Percentiles rank a stretch among this genome's conserved stretches.
These are phyloP conservation scores for Amphiprion ocellaris DNA, from an alignment of 2,113 vertebrate genomes.

Conservation along the genomic window DNA sequence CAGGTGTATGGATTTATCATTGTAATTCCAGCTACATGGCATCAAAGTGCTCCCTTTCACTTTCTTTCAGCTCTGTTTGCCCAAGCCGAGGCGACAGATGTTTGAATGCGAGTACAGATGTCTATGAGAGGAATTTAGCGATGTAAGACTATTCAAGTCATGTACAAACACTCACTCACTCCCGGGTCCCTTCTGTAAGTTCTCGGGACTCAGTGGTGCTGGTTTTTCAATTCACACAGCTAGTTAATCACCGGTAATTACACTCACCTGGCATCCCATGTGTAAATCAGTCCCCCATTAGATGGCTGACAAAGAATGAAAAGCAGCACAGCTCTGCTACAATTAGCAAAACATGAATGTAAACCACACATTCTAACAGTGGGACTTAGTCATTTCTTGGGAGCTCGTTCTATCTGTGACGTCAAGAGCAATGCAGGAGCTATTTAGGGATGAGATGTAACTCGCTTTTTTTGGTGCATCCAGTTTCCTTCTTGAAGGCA, in stretches of 20 bases:
- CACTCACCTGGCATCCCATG: slow-evolving; percentile 62
- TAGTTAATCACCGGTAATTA: slow-evolving; percentile 61
- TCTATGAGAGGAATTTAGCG: slow-evolving; percentile 32
- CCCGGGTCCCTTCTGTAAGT: slow-evolving; percentile 16
- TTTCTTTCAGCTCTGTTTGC: slow-evolving; percentile 17
- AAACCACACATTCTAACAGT: slow-evolving; percentile 26
- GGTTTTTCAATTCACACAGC: slow-evolving; percentile 38
- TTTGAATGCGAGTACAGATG: slow-evolving; percentile 48
- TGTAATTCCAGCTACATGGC: slow-evolving; percentile 1
- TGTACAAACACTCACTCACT: slow-evolving; percentile 29
- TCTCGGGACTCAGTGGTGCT: background rate
- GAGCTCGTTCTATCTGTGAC: slow-evolving; percentile 30
- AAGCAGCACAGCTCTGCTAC: slow-evolving; percentile 7
- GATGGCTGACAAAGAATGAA: slow-evolving; percentile 28
- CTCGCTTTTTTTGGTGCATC: background rate
- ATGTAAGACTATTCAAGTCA: slow-evolving; percentile 30
- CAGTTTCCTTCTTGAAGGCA: background rate
- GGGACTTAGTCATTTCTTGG: slow-evolving; percentile 24
- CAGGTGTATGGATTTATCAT: slow-evolving; percentile 16
- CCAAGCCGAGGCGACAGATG: slow-evolving; percentile 39
- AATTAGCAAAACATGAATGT: slow-evolving; percentile 13
- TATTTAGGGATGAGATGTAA: slow-evolving; percentile 28
- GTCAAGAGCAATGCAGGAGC: slow-evolving; percentile 11
- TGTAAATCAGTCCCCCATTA: slow-evolving; percentile 43
- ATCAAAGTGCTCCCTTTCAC: background rate